phyloP scores from a whole-genome alignment of 2,113 vertebrate genomes.

The Platysternon megacephalum region DNA sequence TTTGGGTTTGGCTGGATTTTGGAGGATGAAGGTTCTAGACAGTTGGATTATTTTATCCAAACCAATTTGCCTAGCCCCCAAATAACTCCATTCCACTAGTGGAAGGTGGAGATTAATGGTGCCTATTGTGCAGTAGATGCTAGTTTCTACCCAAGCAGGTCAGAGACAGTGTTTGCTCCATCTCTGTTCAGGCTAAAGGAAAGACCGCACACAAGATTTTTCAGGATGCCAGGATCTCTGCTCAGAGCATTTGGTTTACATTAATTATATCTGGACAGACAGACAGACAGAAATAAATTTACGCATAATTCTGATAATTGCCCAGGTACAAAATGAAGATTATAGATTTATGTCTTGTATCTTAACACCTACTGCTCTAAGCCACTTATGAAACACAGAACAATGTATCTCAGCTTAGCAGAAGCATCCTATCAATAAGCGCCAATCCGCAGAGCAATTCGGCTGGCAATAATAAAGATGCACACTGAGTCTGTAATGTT shows the following conservation, averaged over 20 bases:
- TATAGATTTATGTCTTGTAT: not conserved
- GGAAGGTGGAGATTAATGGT: not conserved
- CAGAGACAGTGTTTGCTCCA: conserved; percentile 42
- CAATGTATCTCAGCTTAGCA: fast-evolving
- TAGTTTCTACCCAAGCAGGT: conserved; percentile 33
- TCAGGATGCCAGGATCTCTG: conserved; percentile 52
- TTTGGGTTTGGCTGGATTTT: not conserved
- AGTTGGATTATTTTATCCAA: not conserved
- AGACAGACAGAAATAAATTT: not conserved
- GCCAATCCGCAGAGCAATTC: not conserved
- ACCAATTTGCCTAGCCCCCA: not conserved
- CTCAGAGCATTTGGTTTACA: conserved; percentile 44
- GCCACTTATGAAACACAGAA: not conserved
- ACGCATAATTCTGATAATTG: not conserved
- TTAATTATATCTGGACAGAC: conserved; percentile 35
- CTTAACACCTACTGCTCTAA: not conserved
- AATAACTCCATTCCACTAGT: not conserved
- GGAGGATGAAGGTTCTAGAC: not conserved
- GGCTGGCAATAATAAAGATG: not conserved
- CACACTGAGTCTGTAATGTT: not conserved
- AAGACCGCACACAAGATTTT: conserved; percentile 50
- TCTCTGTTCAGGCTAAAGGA: conserved; percentile 48
- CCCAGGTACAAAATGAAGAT: not conserved
- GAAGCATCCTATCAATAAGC: fast-evolving
- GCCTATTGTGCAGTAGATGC: conserved; percentile 19